phyloP scores from a whole-genome alignment of 2,888 invertebrate species.

The Catocala sponsa region DNA sequence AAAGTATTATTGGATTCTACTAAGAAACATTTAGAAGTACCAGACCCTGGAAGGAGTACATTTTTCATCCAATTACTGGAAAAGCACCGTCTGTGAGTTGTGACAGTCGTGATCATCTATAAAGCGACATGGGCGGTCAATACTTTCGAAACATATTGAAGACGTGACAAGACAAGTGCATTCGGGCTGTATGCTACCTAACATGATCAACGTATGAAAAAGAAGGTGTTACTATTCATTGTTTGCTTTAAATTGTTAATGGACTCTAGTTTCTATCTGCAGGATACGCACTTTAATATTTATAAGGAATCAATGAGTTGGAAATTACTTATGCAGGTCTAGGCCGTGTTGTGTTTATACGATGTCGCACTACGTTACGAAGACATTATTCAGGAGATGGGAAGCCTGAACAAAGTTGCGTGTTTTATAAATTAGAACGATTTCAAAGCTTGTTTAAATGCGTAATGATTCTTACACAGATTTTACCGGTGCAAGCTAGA shows the following conservation, averaged over 20 bases:
- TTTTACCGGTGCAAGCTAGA: too few relatives aligned
- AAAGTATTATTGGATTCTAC: too few relatives aligned
- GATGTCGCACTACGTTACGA: not conserved
- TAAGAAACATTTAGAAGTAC: too few relatives aligned
- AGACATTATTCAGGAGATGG: not conserved
- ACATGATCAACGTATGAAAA: too few relatives aligned
- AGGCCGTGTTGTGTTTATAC: conserved; percentile 6
- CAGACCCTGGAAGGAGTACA: too few relatives aligned
- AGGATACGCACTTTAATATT: conserved; percentile 5
- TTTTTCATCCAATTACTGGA: too few relatives aligned
- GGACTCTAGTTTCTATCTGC: not conserved
- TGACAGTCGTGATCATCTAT: too few relatives aligned
- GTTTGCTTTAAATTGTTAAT: too few relatives aligned
- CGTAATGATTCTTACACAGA: not conserved
- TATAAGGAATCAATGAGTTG: conserved; percentile 19
- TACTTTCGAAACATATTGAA: too few relatives aligned
- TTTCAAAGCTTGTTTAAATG: not conserved
- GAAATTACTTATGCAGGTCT: conserved; percentile 9
- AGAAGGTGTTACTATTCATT: too few relatives aligned
- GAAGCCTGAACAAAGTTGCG: not conserved
- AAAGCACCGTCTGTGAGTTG: too few relatives aligned
- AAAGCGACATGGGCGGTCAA: too few relatives aligned
- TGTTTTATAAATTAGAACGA: not conserved
- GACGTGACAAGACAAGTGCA: not conserved
- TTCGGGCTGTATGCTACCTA: not conserved